Percentiles rank a stretch among this genome's conserved stretches.
These are phyloP conservation scores for Panagrolaimus sp. DNA, from an alignment of 1,140 invertebrate species.

Conservation along the genomic window DNA sequence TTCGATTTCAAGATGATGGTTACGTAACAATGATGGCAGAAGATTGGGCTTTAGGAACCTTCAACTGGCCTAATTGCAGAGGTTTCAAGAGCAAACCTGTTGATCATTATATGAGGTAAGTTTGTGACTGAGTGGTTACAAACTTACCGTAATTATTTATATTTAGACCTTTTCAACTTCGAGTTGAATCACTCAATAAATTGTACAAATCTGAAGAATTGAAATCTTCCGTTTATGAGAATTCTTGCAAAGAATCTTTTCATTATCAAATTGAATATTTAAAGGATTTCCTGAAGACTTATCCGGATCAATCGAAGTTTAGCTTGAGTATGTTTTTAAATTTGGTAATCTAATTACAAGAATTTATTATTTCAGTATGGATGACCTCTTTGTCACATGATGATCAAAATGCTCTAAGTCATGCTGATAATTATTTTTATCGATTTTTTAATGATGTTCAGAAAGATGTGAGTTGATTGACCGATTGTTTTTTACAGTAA, in stretches of 20 bases:
- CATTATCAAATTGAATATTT: slow-evolving; percentile 16
- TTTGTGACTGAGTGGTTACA: not conserved
- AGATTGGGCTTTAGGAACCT: slow-evolving; percentile 23
- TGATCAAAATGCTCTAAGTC: not conserved
- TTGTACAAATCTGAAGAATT: not conserved
- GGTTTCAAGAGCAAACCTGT: slow-evolving; percentile 18
- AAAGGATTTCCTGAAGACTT: not conserved
- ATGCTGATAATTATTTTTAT: slow-evolving; percentile 15
- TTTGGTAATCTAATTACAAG: no score
- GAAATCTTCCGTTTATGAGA: slow-evolving; percentile 11
- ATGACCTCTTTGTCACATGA: slow-evolving; percentile 10
- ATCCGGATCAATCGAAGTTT: slow-evolving; percentile 21
- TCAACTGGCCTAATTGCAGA: slow-evolving; percentile 33
- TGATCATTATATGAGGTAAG: slow-evolving; percentile 35
- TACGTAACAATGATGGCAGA: slow-evolving; percentile 27
- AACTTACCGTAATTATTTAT: not conserved
- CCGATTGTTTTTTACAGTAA: no score
- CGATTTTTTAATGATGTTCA: slow-evolving; percentile 11
- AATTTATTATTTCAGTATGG: slow-evolving; percentile 16
- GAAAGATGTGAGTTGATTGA: slow-evolving; percentile 2
- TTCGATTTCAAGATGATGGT: slow-evolving; percentile 9
- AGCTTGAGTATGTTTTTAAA: no score
- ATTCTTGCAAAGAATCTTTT: not conserved
- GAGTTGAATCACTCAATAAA: not conserved
- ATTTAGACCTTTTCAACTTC: slow-evolving; percentile 24